Evolutionary conservation across 1,140 invertebrate species (phyloP), one percentile per base, ranked within the genome.

Genomic region (Propsilocerus akamusi): DNA sequence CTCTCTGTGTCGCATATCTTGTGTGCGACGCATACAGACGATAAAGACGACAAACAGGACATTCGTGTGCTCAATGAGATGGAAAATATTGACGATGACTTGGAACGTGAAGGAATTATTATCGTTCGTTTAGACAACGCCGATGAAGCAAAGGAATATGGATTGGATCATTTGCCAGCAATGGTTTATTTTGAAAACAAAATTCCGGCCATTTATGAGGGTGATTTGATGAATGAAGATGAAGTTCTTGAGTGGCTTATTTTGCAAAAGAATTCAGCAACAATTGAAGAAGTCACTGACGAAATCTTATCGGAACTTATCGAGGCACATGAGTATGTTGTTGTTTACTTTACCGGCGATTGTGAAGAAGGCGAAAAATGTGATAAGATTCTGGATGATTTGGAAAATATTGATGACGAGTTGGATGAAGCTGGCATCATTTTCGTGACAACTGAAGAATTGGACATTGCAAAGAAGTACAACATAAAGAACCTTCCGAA

Each of bases 381-480:
- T 57, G 84, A 89, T 54, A 77, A 80, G 53, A 85, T 90, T 49
- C 67, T 93, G 12, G 76, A 84, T 11, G 86, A 90, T 62, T 66
- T 95, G 32, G 90, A 95, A 62, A 89, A 90, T 55, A 90, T 94
- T 55, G 91, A 96, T 58, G 90, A 94, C 63, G 89, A 94, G 63
- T 67, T 92, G 3, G 91, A 94, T 62, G 88, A 92, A 68, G 84
- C 84, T 53, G 90, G 89, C 47, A 93, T 94, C 53, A 83, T 92
- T 50, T 93, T 95, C 64, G 87, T 94, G 0, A 93, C 89, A 24
- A 93, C 90, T 1, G 87, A 92, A 68, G 89, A 94, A 62, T 71
- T 72, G 3, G 61, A 64, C 2, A 65, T 89, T 46, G 89, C 88
- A 1, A 90, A 89, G 64, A 89, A 89, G 64, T 76, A 88, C 56